These are phyloP conservation scores for Arctia plantaginis DNA, from an alignment of 2,888 invertebrate genomes.

Conservation along the genomic window DNA sequence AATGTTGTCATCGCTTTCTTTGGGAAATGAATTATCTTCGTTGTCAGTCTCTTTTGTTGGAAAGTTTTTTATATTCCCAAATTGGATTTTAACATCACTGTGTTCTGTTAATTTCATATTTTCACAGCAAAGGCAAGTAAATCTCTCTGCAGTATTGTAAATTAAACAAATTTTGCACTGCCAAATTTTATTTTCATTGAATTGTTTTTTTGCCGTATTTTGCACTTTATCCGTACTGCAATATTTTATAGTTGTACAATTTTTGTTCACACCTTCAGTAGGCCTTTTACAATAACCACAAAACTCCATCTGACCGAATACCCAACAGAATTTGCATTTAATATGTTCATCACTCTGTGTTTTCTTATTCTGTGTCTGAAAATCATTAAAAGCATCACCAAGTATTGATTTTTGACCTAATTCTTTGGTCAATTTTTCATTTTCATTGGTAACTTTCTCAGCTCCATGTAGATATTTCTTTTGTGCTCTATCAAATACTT, in stretches of 20 bases:
- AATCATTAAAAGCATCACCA: constrained; percentile 26
- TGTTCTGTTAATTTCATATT: constrained; percentile 33
- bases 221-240: background rate
- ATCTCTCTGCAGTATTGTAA: constrained; percentile 52
- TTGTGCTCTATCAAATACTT: background rate
- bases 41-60: background rate
- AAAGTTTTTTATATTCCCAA: constrained; percentile 38
- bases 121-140: constrained; percentile 66
- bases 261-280: constrained; percentile 16
- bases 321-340: constrained; percentile 64
- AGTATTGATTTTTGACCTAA: constrained; percentile 52
- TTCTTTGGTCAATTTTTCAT: background rate
- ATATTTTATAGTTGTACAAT: background rate
- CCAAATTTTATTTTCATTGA: constrained; percentile 49
- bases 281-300: constrained; percentile 62
- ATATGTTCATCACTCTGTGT: background rate
- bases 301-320: constrained; percentile 55
- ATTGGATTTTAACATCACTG: constrained; percentile 37
- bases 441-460: background rate
- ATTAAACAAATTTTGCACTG: constrained; percentile 65
- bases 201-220: background rate
- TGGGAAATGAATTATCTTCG: background rate
- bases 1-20: background rate
- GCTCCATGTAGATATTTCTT: background rate
- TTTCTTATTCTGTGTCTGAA: background rate